Conservation (phyloP, 2,797 vertebrate species). For the Setipinna tenuifilis region DNA sequence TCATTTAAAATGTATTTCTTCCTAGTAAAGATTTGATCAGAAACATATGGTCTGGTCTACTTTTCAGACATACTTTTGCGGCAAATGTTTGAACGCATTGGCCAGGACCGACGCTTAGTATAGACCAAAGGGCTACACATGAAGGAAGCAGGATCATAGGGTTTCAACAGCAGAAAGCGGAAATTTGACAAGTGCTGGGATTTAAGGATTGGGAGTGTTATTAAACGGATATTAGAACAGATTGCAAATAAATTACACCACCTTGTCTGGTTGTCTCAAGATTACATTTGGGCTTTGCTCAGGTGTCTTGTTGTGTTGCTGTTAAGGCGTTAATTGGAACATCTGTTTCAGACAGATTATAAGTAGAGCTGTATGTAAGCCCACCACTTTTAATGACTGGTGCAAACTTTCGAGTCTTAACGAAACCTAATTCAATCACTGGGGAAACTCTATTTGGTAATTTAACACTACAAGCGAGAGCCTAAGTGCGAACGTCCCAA, state of each 20-base stretch:
- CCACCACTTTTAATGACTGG: too few species aligned
- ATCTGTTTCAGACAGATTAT: not conserved
- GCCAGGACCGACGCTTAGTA: not conserved
- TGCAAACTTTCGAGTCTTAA: too few species aligned
- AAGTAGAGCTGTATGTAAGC: not conserved
- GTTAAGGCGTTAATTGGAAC: not conserved
- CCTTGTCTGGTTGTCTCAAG: not conserved
- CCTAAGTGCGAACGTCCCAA: too few species aligned
- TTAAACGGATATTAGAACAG: not conserved
- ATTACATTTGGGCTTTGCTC: not conserved
- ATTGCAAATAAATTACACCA: not conserved
- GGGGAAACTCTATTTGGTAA: too few species aligned
- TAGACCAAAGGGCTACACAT: not conserved
- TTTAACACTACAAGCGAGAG: too few species aligned
- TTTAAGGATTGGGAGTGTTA: not conserved
- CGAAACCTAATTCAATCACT: too few species aligned
- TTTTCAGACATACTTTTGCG: not conserved
- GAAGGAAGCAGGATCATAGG: too few species aligned
- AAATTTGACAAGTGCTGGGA: too few species aligned
- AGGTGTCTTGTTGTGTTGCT: not conserved
- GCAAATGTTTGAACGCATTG: not conserved
- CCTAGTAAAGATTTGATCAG: too few species aligned
- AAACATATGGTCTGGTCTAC: too few species aligned
- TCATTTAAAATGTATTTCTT: too few species aligned
- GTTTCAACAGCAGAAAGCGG: too few species aligned